Evolutionary conservation across 2,113 vertebrate species (phyloP).

Genomic region (Rhinoptilus africanus): DNA sequence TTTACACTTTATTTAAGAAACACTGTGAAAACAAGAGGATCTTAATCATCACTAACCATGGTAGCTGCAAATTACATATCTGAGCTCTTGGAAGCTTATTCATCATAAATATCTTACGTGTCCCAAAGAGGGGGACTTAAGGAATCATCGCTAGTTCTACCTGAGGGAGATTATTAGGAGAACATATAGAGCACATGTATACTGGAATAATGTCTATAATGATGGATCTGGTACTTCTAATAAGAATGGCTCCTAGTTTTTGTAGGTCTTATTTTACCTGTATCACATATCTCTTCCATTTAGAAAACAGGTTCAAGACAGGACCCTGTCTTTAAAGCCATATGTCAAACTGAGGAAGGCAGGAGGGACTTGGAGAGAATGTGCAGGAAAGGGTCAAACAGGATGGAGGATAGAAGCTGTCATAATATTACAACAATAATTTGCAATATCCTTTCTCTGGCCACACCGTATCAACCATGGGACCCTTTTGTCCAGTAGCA

Average conservation of each 20-base stretch:
- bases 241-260: neutral
- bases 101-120: neutral
- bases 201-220: neutral
- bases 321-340: neutral
- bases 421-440: neutral
- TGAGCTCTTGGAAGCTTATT: slow-evolving; percentile 25
- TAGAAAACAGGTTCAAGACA: neutral
- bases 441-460: neutral
- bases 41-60: slow-evolving; percentile 54
- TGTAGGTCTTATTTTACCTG: neutral
- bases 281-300: neutral
- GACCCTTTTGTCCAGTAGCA: slow-evolving; percentile 2
- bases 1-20: slow-evolving; percentile 51
- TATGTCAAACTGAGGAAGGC: neutral
- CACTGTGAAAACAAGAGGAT: slow-evolving; percentile 32
- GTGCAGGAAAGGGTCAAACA: neutral
- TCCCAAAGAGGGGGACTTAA: neutral
- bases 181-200: neutral
- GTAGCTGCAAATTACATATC: slow-evolving; percentile 46
- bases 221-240: neutral
- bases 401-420: neutral
- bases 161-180: neutral
- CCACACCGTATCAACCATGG: neutral
- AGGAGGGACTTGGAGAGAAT: neutral
- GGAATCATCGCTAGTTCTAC: neutral